Base-by-base conservation (phyloP, 2,888 invertebrate genomes). In the Chrysolina oricalcia region DNA sequence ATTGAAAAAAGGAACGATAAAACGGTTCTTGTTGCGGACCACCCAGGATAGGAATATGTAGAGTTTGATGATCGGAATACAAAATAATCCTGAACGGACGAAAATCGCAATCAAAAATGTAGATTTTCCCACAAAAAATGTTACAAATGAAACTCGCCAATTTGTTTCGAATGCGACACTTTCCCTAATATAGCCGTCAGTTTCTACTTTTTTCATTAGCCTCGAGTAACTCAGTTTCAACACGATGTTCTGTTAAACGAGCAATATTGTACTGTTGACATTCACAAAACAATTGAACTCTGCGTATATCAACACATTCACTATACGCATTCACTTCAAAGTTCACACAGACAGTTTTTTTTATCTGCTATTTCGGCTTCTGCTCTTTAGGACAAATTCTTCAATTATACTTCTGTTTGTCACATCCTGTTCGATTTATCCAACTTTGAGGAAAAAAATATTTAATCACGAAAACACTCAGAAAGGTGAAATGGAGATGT, bases 81-180 rank as follows among this genome's bases (percentile, higher is more conserved):
- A 6, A 48, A 48, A 48, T 48, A 53, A 50, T 2, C 10, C 5
- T 2, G 19, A 43, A 43, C 6, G 43, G 46, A 46, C 0, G 4
- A 11, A 59, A 59, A 15, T 59, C 23, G 27, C 35, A 59, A 59
- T 59, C 35, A 27, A 35, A 35, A 35, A 59, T 59, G 59, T 59
- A 59, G 35, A 59, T 59, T 35, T 59, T 53, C n/a, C 27, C n/a
- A 21, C 59, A 15, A 27, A 27, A 35, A 27, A 15, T 35, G n/a
- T 23, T 21, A 59, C 59, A 8, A 59, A 59, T 59, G 59, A 59
- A 35, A 0, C 3, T 6, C 15, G 35, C 13, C 27, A 11, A n/a
- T 23, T 59, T 27, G 35, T 59, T 59, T 59, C 59, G 59, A 19
- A 13, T 53, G 53, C 13, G 19, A 53, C 53, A 43, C 15, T 8